Evolutionary conservation across 2,113 vertebrate species (phyloP).

Genomic region (Clarias gariepinus): DNA sequence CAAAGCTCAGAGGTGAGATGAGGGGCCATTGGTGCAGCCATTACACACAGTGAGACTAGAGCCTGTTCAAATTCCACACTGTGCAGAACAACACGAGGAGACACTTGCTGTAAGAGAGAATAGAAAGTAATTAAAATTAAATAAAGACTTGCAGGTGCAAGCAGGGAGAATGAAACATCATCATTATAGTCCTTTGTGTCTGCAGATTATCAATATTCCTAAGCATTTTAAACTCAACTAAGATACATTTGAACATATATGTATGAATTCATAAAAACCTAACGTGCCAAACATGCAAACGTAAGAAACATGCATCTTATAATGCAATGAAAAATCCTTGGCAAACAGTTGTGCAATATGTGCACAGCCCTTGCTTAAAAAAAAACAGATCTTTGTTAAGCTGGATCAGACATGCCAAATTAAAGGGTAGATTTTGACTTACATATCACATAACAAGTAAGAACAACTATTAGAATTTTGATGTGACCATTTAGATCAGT

Average conservation of each 20-base stretch:
- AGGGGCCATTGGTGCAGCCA: conserved; percentile 91
- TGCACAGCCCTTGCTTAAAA: not conserved
- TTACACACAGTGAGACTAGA: conserved; percentile 80
- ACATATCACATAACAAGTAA: not conserved
- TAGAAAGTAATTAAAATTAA: conserved; percentile 6
- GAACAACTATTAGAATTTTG: not conserved
- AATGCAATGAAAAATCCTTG: not conserved
- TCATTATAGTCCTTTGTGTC: not conserved
- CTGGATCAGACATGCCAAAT: not conserved
- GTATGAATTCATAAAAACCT: not conserved
- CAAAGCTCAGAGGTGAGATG: conserved; percentile 93
- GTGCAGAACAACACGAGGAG: conserved; percentile 77
- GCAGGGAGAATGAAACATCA: not conserved
- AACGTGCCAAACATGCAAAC: not conserved
- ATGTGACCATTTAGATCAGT: not conserved
- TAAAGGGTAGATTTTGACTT: not conserved
- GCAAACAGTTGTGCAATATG: not conserved
- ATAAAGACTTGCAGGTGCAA: not conserved
- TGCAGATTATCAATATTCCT: not conserved
- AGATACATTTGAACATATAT: not conserved
- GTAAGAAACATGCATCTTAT: not conserved
- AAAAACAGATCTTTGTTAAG: not conserved
- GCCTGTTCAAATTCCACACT: conserved; percentile 90
- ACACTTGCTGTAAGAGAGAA: conserved; percentile 73
- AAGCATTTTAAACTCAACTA: not conserved